phyloP scores from a whole-genome alignment of 2,113 vertebrate species.

The Bubo bubo region DNA sequence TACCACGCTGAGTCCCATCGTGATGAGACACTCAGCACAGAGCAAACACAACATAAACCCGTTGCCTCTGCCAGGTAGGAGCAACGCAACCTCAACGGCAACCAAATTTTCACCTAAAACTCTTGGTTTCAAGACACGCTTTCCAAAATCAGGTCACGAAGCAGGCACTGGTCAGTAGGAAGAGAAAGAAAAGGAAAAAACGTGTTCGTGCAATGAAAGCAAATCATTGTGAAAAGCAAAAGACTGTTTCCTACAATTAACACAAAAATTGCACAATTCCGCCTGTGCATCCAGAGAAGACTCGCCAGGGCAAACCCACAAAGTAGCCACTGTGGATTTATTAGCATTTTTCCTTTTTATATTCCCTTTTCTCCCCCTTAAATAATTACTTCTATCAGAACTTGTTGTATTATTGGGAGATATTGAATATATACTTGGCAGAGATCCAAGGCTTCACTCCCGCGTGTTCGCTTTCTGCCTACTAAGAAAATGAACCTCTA shows the following conservation, averaged over 20 bases:
- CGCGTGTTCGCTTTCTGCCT: not conserved
- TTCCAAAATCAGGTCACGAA: not conserved
- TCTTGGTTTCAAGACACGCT: not conserved
- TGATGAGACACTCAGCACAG: accelerated
- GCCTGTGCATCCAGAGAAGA: no score
- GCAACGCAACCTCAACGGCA: not conserved
- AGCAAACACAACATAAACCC: not conserved
- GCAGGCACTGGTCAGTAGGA: not conserved
- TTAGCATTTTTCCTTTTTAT: not conserved
- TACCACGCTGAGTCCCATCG: accelerated
- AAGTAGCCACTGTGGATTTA: not conserved
- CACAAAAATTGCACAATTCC: not conserved
- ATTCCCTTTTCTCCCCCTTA: not conserved
- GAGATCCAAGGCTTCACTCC: not conserved
- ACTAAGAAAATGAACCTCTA: not conserved
- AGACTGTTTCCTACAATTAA: not conserved
- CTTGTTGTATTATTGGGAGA: not conserved
- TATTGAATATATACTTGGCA: accelerated
- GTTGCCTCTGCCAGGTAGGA: not conserved
- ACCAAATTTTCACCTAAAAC: not conserved
- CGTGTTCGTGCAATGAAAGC: no score
- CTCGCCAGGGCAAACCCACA: not conserved
- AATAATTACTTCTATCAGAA: not conserved
- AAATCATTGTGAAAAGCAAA: not conserved
- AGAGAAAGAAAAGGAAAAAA: no score